phyloP scores from a whole-genome alignment of 2,113 vertebrate genomes.

The Triplophysa rosa region DNA sequence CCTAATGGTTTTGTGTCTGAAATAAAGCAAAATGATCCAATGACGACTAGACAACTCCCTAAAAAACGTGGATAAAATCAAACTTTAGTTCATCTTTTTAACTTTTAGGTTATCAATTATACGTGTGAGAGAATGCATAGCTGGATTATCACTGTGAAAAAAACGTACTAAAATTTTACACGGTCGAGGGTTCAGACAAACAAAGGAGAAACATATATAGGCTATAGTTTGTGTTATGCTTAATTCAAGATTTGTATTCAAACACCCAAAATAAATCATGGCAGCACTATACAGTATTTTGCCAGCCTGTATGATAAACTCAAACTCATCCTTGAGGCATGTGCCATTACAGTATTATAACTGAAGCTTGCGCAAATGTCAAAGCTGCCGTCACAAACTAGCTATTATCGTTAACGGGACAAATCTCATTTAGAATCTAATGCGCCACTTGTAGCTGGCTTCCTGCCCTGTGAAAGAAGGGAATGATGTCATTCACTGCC shows the following conservation, averaged over 20 bases:
- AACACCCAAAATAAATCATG: slow-evolving; percentile 4
- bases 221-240: no score
- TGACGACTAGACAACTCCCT: no score
- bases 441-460: slow-evolving; percentile 38
- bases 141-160: neutral
- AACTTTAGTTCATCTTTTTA: no score
- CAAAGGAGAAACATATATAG: neutral
- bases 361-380: neutral
- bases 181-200: neutral
- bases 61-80: no score
- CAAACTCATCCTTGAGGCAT: neutral
- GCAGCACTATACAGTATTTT: neutral
- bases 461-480: slow-evolving; percentile 27
- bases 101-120: no score
- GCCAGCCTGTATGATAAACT: neutral
- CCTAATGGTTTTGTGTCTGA: no score
- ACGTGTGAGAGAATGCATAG: no score
- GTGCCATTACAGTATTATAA: neutral
- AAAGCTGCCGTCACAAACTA: slow-evolving; percentile 11
- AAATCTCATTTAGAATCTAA: slow-evolving; percentile 37
- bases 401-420: slow-evolving; percentile 16
- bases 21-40: neutral
- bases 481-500: slow-evolving; percentile 53
- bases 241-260: neutral
- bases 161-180: no score